These are phyloP conservation scores for Perca flavescens DNA, from an alignment of 2,113 vertebrate genomes.

Conservation along the genomic window DNA sequence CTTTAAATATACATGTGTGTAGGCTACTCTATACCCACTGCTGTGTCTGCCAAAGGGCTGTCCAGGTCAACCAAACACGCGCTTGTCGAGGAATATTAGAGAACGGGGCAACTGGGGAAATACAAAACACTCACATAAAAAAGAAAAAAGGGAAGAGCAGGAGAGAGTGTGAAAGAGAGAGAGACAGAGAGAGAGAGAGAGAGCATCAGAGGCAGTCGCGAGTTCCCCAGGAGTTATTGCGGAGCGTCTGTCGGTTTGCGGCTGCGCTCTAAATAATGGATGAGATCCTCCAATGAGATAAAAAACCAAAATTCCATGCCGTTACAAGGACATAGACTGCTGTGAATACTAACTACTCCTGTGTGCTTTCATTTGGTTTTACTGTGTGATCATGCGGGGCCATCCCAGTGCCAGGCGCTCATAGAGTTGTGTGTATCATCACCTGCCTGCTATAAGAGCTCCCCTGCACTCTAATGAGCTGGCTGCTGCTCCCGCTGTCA, in stretches of 20 bases:
- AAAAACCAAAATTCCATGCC: constrained; percentile 64
- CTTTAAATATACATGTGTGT: constrained; percentile 11
- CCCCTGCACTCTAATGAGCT: constrained; percentile 64
- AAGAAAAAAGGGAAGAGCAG: background rate
- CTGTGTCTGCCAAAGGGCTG: background rate
- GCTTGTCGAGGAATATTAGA: constrained; percentile 32
- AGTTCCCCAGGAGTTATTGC: constrained; percentile 74
- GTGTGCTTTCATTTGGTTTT: constrained; percentile 60
- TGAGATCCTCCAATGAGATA: constrained; percentile 81
- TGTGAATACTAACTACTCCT: constrained; percentile 76
- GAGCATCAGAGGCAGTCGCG: constrained; percentile 8
- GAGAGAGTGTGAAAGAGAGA: constrained; percentile 9
- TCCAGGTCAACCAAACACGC: constrained; percentile 33
- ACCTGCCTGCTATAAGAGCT: constrained; percentile 47
- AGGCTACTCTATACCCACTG: background rate
- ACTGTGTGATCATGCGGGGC: constrained; percentile 55
- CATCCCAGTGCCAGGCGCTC: constrained; percentile 20
- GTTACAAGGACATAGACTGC: constrained; percentile 73
- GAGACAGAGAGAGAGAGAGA: constrained; percentile 4
- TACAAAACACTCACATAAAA: constrained; percentile 12
- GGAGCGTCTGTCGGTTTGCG: constrained; percentile 61
- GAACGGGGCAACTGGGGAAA: background rate
- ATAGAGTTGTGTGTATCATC: constrained; percentile 47
- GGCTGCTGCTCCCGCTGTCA: constrained; percentile 41
- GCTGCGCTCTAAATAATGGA: constrained; percentile 80